Conservation (phyloP, 2,888 invertebrate species). For the Perizoma flavofasciatum region DNA sequence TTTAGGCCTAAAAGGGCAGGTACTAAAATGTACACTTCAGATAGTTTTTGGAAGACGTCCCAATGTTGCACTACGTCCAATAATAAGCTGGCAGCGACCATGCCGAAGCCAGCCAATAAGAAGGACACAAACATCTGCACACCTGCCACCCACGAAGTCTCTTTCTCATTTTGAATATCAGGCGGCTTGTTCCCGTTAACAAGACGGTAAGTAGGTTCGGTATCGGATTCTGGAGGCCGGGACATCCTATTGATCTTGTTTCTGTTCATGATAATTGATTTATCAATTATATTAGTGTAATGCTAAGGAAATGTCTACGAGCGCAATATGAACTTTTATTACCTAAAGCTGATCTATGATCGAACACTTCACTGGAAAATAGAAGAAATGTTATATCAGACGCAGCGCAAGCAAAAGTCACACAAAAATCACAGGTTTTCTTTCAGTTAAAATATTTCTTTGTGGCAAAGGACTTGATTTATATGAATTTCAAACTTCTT, state of each 20-base stretch:
- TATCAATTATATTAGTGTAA: slow-evolving; percentile 14
- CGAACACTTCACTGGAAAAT: background rate
- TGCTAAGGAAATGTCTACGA: slow-evolving; percentile 15
- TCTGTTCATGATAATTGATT: slow-evolving; percentile 68
- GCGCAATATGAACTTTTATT: slow-evolving; percentile 14
- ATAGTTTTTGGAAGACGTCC: slow-evolving; percentile 91
- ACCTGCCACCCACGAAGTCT: slow-evolving; percentile 87
- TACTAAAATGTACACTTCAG: slow-evolving; percentile 95
- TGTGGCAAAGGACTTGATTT: too few species aligned
- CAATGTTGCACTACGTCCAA: slow-evolving; percentile 95
- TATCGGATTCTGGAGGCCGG: slow-evolving; percentile 56
- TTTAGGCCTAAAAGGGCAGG: slow-evolving; percentile 95
- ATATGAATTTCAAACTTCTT: too few species aligned
- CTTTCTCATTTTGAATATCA: slow-evolving; percentile 71
- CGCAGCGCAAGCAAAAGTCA: too few species aligned
- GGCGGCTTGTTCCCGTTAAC: slow-evolving; percentile 71
- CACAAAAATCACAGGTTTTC: too few species aligned
- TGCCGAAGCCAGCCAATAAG: slow-evolving; percentile 94
- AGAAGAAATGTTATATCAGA: too few species aligned
- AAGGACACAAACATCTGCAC: slow-evolving; percentile 94
- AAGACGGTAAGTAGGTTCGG: slow-evolving; percentile 58
- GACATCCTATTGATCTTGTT: slow-evolving; percentile 71
- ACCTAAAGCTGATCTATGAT: slow-evolving; percentile 1
- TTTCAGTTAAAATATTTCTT: too few species aligned
- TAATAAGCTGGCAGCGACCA: slow-evolving; percentile 94